Base-by-base conservation (phyloP, 1,140 invertebrate species). In the Drosophila obscura region DNA sequence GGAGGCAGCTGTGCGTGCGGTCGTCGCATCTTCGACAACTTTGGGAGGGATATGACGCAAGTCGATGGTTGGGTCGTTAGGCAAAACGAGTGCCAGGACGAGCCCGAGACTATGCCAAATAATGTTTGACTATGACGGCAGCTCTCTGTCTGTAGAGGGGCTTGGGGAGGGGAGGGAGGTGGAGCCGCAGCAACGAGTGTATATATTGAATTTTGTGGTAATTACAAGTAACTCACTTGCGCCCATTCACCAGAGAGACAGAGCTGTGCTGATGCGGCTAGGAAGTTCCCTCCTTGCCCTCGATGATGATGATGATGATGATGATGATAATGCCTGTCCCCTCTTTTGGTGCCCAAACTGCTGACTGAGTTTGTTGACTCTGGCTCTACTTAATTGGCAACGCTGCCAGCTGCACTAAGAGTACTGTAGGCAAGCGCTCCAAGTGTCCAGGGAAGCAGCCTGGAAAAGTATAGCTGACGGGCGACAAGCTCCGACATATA, bases 181-280 rank as follows among this genome's bases (percentile, higher is more conserved):
- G 41, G 22, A 35, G 55, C 71, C 69, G 51, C 63, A 73, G 63
- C 81, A 74, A 28, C 24, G 78, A 51, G 61, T 77, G 58, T 77
- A 64, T 79, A 78, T 87, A 85, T 85, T 87, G 82, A 85, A 85
- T 85, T 85, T 79, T 85, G 82, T 85, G 82, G 82, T 85, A 85
- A 85, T 85, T 85, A 85, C 82, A 88, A 85, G 82, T 87, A 85
- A 85, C 82, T 88, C 66, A 87, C 78, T 85, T 67, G 69, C 76
- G 78, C 66, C 76, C 82, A 78, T 73, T 76, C 69, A 68, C 78
- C 69, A 62, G 52, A 53, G 60, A 53, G 39, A 39, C 51, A n/a
- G 57, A 49, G 48, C 26, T 15, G 28, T 22, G 48, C 39, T 55
- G 45, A 50, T 9, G 50, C 35, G 28, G 24, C 43, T 45, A 5